A percentile compares a stretch with the other conserved stretches of the same genome.
These are phyloP conservation scores for Hippocampus zosterae DNA, from an alignment of 2,113 vertebrate genomes.

Conservation along the genomic window DNA sequence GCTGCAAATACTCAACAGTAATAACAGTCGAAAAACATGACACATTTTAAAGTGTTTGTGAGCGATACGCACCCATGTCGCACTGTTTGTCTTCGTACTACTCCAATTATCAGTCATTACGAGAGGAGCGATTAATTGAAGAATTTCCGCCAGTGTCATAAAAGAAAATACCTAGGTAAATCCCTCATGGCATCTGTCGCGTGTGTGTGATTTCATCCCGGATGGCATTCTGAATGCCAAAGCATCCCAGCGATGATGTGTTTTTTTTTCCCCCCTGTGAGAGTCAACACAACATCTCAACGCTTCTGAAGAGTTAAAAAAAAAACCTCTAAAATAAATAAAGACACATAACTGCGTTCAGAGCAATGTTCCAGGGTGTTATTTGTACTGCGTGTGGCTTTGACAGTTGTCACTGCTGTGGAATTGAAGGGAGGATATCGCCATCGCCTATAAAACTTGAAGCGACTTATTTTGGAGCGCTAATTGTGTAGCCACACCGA, in stretches of 20 bases:
- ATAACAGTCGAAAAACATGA: neutral
- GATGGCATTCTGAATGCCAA: slow-evolving; percentile 64
- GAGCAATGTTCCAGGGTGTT: slow-evolving; percentile 12
- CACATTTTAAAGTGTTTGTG: slow-evolving; percentile 4
- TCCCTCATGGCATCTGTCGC: slow-evolving; percentile 65
- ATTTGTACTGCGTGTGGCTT: slow-evolving; percentile 17
- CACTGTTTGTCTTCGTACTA: slow-evolving; percentile 15
- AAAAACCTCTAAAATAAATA: slow-evolving; percentile 45
- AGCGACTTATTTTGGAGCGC: no score
- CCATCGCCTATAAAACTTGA: no score
- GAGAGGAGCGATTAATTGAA: slow-evolving; percentile 30
- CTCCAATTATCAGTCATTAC: slow-evolving; percentile 37
- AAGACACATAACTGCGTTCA: slow-evolving; percentile 25
- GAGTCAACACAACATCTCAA: slow-evolving; percentile 29
- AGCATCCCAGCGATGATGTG: slow-evolving; percentile 46
- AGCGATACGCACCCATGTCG: slow-evolving; percentile 23
- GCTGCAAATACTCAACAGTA: slow-evolving; percentile 1
- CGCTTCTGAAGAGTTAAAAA: slow-evolving; percentile 46
- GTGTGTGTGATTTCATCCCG: slow-evolving; percentile 66
- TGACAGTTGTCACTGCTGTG: slow-evolving; percentile 22
- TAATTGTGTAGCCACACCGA: no score
- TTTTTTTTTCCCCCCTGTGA: slow-evolving; percentile 49
- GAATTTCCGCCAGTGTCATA: slow-evolving; percentile 44
- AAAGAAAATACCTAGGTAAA: slow-evolving; percentile 62
- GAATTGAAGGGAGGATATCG: slow-evolving; percentile 7